Conservation (phyloP, 92 coral and sea anemone species). For the Siderastrea siderea region DNA sequence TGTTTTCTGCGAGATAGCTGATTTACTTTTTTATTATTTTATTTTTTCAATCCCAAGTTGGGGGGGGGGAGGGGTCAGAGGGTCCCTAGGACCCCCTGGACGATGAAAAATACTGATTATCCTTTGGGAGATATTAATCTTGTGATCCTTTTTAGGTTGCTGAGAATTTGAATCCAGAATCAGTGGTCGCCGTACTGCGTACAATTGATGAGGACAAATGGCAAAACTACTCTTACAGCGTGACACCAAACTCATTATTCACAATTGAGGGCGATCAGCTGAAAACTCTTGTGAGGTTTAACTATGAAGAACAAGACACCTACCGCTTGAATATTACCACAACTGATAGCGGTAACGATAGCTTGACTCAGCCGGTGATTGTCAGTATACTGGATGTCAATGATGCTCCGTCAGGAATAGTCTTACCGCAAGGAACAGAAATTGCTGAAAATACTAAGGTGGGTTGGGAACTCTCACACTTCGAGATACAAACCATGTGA, state of each 20-base stretch:
- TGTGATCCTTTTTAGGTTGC: conserved; percentile 38
- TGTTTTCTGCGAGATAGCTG: too few relatives aligned
- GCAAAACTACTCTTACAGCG: conserved; percentile 56
- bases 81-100: too few relatives aligned
- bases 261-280: conserved; percentile 46
- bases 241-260: conserved; percentile 37
- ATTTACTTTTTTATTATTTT: too few relatives aligned
- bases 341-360: conserved; percentile 73
- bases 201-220: conserved; percentile 63
- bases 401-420: conserved; percentile 64
- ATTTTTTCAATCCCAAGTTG: too few relatives aligned
- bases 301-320: conserved; percentile 49
- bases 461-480: neutral
- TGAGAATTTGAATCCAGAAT: conserved; percentile 69
- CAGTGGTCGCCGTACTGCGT: conserved; percentile 49
- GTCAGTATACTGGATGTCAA: conserved; percentile 73
- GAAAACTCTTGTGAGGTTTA: conserved; percentile 60
- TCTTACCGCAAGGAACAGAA: conserved; percentile 62
- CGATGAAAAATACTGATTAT: too few relatives aligned
- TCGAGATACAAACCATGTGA: neutral
- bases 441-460: conserved; percentile 74
- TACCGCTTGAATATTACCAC: conserved; percentile 66
- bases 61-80: too few relatives aligned
- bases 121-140: neutral
- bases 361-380: conserved; percentile 58